Base-by-base conservation (phyloP, 2,113 vertebrate species). In the Rhegmatorhina hoffmannsi region DNA sequence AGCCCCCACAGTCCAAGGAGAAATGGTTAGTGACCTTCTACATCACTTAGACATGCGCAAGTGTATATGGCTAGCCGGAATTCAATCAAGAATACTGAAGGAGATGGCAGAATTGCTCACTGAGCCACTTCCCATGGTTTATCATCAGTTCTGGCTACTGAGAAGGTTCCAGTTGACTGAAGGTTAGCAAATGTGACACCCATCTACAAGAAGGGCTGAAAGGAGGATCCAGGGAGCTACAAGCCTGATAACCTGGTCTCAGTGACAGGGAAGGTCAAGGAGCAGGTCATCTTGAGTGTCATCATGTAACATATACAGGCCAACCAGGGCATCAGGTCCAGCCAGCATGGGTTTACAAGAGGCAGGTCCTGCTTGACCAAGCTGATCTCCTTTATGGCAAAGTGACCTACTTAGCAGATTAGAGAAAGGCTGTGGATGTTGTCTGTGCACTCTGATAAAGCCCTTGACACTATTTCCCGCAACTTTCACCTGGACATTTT, bases 261-360 rank as follows among this genome's bases (percentile, higher is more conserved):
- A 0, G 16, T 66, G 21, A 5, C 10, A 3, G 13, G 13, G 9
- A 60, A 77, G 5, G 13, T 33, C 29, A 43, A 47, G 29, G 21
- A 83, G 11, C 28, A 40, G 10, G 29, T 59, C 28, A 34, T 31
- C 20, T 10, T 38, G 29, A 46, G 17, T 40, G 24, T 8, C 19
- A 46, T 33, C 28, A 70, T 0, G 3, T 0, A 2, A 12, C 19
- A 66, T 2, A 3, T 34, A 20, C 17, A 36, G 14, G 15, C 56
- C 6, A 70, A 64, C 9, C 5, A 58, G 11, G 5, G 16, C 7
- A 53, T 53, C 18, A 83, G 36, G 13, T 8, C 6, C 29, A 53
- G 7, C 12, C 23, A 70, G 6, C 6, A 28, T 7, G 3, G 8
- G 5, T 68, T 81, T 75, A 13, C 34, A 40, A 33, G 69, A 26